Evolutionary conservation across 2,888 invertebrate species (phyloP).

Genomic region (Eilema griseolum): DNA sequence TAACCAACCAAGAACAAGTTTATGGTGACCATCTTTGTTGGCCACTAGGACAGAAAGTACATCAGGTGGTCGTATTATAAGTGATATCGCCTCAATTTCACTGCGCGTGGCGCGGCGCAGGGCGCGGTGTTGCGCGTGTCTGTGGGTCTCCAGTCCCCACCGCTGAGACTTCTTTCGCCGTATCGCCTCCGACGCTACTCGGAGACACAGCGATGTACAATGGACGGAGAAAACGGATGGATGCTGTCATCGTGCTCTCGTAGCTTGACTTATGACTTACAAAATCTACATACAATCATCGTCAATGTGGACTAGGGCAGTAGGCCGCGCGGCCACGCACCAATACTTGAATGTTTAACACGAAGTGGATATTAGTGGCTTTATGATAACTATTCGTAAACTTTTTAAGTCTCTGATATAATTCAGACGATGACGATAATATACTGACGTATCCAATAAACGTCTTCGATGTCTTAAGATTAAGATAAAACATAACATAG

Average conservation of each 20-base stretch:
- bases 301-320: slow-evolving; percentile 82
- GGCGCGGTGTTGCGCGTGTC: slow-evolving; percentile 45
- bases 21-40: slow-evolving; percentile 68
- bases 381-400: slow-evolving; percentile 11
- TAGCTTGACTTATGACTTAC: slow-evolving; percentile 80
- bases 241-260: slow-evolving; percentile 80
- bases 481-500: no score
- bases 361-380: slow-evolving; percentile 32
- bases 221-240: slow-evolving; percentile 78
- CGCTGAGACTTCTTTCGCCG: neutral
- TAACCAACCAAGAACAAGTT: slow-evolving; percentile 46
- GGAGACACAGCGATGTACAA: slow-evolving; percentile 61
- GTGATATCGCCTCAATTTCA: slow-evolving; percentile 81
- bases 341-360: slow-evolving; percentile 37
- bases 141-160: slow-evolving; percentile 27
- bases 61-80: slow-evolving; percentile 70
- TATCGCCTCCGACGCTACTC: slow-evolving; percentile 26
- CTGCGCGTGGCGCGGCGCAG: slow-evolving; percentile 62
- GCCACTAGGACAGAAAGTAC: slow-evolving; percentile 77
- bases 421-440: neutral
- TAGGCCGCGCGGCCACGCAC: slow-evolving; percentile 71
- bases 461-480: no score
- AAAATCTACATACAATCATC: slow-evolving; percentile 86
- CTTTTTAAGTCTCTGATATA: slow-evolving; percentile 1
- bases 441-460: no score